These are phyloP conservation scores for Marmota monax DNA, from an alignment of 2,113 vertebrate genomes.

Conservation along the genomic window DNA sequence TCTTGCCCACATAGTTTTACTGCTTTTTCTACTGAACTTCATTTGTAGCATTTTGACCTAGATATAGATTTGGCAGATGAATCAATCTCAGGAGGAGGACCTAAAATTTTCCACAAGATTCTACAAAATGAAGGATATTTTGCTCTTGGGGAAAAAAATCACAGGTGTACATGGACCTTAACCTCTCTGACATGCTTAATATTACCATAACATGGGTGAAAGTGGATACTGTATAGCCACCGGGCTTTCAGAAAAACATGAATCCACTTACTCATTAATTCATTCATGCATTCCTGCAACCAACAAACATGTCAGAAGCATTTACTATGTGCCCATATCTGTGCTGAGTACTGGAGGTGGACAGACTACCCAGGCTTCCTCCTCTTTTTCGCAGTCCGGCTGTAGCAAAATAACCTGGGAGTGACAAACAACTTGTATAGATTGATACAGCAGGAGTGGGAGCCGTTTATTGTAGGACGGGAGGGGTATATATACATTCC, in stretches of 20 bases:
- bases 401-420: no score
- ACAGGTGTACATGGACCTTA: neutral
- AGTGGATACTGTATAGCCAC: neutral
- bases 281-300: neutral
- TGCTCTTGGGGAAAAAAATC: conserved; percentile 31
- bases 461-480: no score
- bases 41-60: conserved; percentile 48
- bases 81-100: conserved; percentile 21
- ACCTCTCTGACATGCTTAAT: neutral
- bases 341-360: neutral
- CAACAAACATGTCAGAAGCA: neutral
- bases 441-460: no score
- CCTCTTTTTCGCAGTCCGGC: neutral
- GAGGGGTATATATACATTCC: no score
- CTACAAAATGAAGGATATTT: conserved; percentile 31
- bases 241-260: conserved; percentile 9
- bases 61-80: neutral
- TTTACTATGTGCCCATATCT: neutral
- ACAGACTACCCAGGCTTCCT: neutral
- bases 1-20: neutral
- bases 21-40: conserved; percentile 18
- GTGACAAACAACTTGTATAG: no score
- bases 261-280: neutral
- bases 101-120: conserved; percentile 44
- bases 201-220: conserved; percentile 21